These are phyloP conservation scores for Cyprinus carpio DNA, from an alignment of 2,113 vertebrate species.

Conservation along the genomic window DNA sequence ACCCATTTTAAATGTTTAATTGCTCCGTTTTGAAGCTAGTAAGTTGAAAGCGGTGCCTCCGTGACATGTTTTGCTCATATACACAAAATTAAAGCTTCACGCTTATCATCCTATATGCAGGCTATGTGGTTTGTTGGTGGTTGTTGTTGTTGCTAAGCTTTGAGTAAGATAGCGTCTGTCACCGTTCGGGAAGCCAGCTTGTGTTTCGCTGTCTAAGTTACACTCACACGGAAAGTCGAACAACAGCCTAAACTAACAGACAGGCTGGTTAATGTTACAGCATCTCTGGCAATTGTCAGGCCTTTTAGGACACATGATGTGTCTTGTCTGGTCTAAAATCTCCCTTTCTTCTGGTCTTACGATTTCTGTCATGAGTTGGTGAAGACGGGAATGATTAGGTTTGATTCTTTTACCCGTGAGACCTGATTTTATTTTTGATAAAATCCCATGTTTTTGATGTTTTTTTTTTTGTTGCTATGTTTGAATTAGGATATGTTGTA, in stretches of 20 bases:
- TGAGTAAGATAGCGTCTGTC: constrained; percentile 62
- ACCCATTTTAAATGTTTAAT: constrained; percentile 79
- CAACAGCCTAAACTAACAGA: constrained; percentile 58
- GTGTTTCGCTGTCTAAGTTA: constrained; percentile 75
- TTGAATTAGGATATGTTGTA: background rate
- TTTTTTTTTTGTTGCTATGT: too few relatives aligned
- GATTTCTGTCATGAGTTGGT: background rate
- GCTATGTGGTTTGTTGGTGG: constrained; percentile 57
- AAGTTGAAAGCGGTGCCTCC: constrained; percentile 59
- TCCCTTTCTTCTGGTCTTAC: constrained; percentile 62
- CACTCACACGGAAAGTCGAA: constrained; percentile 67
- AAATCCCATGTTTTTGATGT: background rate
- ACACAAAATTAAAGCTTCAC: constrained; percentile 65
- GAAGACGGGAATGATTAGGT: background rate
- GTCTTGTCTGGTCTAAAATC: constrained; percentile 68
- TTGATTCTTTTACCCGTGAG: too few relatives aligned
- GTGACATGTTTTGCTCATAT: constrained; percentile 64
- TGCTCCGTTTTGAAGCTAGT: constrained; percentile 72
- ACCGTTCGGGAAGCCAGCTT: constrained; percentile 64
- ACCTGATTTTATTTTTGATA: background rate
- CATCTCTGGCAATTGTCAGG: constrained; percentile 71
- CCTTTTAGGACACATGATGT: constrained; percentile 68
- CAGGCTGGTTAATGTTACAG: constrained; percentile 72
- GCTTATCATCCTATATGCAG: constrained; percentile 47
- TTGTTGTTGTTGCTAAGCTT: constrained; percentile 53